Conservation (phyloP, 1,140 invertebrate genomes). For the Coboldia fuscipes region DNA sequence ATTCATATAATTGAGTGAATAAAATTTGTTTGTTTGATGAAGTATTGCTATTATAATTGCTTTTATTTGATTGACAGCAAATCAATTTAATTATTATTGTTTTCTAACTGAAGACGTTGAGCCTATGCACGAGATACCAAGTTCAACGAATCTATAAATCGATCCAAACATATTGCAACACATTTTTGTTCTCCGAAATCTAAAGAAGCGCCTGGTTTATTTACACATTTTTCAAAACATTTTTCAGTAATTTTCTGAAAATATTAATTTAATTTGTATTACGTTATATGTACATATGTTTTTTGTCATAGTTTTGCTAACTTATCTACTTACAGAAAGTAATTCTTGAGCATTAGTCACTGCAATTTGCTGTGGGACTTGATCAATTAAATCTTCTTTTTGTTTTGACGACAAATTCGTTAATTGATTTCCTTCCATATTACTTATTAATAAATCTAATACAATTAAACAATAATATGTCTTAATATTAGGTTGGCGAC, state of each 20-base stretch:
- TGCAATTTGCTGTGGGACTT: constrained; percentile 90
- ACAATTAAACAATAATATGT: too few species aligned
- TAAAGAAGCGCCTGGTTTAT: constrained; percentile 72
- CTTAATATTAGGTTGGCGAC: too few species aligned
- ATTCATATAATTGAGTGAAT: too few species aligned
- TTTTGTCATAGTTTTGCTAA: background rate
- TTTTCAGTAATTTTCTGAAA: constrained; percentile 90
- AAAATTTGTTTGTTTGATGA: too few species aligned
- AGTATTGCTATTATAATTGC: too few species aligned
- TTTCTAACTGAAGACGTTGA: constrained; percentile 55
- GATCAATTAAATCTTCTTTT: constrained; percentile 81
- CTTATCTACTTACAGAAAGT: constrained; percentile 38
- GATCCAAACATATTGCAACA: constrained; percentile 92
- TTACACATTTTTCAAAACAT: constrained; percentile 89
- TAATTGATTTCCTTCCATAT: too few species aligned
- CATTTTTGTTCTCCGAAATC: constrained; percentile 94
- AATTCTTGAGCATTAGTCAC: constrained; percentile 88
- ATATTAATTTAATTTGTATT: too few species aligned
- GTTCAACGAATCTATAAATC: constrained; percentile 92
- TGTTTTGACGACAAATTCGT: constrained; percentile 23
- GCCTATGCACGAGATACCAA: constrained; percentile 70
- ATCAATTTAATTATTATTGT: too few species aligned
- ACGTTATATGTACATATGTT: too few species aligned
- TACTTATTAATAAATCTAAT: too few species aligned
- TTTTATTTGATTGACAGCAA: too few species aligned